Percentiles rank a stretch among this genome's conserved stretches.
Conservation (phyloP, 2,113 vertebrate genomes). For the Eptesicus fuscus region DNA sequence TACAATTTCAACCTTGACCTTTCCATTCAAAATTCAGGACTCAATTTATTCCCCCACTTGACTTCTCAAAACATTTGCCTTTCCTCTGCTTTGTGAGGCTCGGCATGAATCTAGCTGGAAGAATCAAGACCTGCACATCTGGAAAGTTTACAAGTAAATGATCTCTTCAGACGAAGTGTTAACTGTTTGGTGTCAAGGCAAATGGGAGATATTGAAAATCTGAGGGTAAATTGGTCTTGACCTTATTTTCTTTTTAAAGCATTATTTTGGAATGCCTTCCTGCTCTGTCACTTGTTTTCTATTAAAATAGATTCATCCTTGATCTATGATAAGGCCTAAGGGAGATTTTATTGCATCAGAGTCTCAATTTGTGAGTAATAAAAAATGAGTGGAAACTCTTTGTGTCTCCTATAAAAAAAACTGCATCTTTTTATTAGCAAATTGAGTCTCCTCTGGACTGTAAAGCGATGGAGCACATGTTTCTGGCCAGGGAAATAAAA, state of each 20-base stretch:
- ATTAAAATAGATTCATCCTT: not conserved
- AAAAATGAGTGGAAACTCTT: not conserved
- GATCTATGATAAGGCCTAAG: not conserved
- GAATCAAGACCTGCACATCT: not conserved
- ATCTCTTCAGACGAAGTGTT: not conserved
- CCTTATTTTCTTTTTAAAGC: not conserved
- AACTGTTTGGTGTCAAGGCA: not conserved
- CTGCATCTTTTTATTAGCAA: not conserved
- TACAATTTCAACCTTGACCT: not conserved
- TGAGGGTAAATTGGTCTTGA: not conserved
- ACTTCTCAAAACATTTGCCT: not conserved
- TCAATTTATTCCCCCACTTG: not conserved
- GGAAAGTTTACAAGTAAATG: not conserved
- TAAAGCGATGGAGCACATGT: not conserved
- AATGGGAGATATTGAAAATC: not conserved
- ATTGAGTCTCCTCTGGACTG: not conserved
- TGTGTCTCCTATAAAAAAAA: not conserved
- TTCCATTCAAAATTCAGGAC: not conserved
- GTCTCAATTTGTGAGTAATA: not conserved
- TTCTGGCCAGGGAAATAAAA: conserved; percentile 27
- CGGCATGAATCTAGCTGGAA: not conserved
- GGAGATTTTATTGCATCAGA: conserved; percentile 36
- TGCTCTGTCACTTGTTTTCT: not conserved
- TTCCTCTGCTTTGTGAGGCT: not conserved
- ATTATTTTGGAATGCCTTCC: not conserved